Evolutionary conservation across 53 echinoderm and acorn worm genomes (phyloP).

Genomic region (Mesocentrotus franciscanus): DNA sequence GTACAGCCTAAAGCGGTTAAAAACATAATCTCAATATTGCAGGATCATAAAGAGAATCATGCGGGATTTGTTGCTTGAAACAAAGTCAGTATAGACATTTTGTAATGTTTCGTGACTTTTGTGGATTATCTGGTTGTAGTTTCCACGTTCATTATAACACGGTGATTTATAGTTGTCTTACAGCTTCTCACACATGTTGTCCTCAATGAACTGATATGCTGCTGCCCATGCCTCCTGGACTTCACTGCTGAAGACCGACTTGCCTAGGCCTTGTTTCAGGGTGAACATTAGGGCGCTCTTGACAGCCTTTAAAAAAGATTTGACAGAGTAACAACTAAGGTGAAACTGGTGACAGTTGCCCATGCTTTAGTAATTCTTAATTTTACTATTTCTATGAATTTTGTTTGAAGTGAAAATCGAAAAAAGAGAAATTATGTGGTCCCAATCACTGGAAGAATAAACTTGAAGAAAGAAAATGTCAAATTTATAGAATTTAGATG

Average conservation of each 20-base stretch:
- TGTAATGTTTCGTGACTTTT: neutral
- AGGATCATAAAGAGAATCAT: neutral
- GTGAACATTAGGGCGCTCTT: slow-evolving; percentile 69
- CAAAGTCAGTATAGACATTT: neutral
- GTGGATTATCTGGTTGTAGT: neutral
- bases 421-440: too few relatives aligned
- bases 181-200: slow-evolving; percentile 50
- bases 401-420: too few relatives aligned
- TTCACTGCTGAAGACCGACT: slow-evolving; percentile 66
- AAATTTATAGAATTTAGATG: too few relatives aligned
- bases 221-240: slow-evolving; percentile 70
- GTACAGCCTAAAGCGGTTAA: too few relatives aligned
- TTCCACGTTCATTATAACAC: too few relatives aligned
- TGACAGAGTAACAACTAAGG: too few relatives aligned
- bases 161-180: neutral
- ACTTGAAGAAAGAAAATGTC: too few relatives aligned
- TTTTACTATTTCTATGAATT: too few relatives aligned
- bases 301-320: slow-evolving; percentile 60
- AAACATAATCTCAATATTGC: too few relatives aligned
- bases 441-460: too few relatives aligned
- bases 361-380: too few relatives aligned
- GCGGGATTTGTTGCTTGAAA: neutral
- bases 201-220: slow-evolving; percentile 45
- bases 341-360: too few relatives aligned
- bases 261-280: slow-evolving; percentile 66